Percentiles rank a stretch among this genome's conserved stretches.
phyloP scores from a whole-genome alignment of 2,113 vertebrate genomes.

The Proterorhinus semilunaris region DNA sequence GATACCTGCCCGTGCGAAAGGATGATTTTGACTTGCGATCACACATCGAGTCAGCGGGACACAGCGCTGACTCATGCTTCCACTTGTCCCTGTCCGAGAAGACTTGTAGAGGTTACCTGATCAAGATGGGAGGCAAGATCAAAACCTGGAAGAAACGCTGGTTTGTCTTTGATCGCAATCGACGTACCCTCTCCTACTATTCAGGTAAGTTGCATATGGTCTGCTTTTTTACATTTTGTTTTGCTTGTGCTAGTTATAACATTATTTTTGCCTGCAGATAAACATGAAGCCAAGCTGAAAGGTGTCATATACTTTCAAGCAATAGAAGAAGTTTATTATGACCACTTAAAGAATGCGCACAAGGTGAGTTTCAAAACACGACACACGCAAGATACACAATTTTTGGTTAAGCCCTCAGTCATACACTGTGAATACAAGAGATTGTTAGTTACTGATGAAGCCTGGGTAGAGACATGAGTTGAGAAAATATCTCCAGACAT shows the following conservation, averaged over 20 bases:
- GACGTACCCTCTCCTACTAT: conserved; percentile 91
- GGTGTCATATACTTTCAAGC: conserved; percentile 99
- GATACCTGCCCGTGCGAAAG: conserved; percentile 91
- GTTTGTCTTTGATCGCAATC: conserved; percentile 96
- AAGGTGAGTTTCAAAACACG: conserved; percentile 77
- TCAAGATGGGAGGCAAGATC: conserved; percentile 99
- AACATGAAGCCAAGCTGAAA: conserved; percentile 97
- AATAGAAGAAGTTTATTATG: conserved; percentile 98
- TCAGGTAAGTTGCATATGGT: conserved; percentile 74
- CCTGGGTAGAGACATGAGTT: too few relatives aligned
- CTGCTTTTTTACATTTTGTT: background rate
- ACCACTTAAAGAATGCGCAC: conserved; percentile 95
- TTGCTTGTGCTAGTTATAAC: background rate
- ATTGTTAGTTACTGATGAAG: too few relatives aligned
- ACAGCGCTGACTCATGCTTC: conserved; percentile 91
- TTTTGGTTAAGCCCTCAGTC: too few relatives aligned
- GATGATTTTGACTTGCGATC: conserved; percentile 92
- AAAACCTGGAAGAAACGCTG: conserved; percentile 98
- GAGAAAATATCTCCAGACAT: too few relatives aligned
- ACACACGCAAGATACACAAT: too few relatives aligned
- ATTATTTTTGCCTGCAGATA: conserved; percentile 78
- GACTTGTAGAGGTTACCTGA: conserved; percentile 92
- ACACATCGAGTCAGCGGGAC: conserved; percentile 92
- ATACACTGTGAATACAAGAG: too few relatives aligned
- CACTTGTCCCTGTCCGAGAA: conserved; percentile 92